Evolutionary conservation across 2,888 invertebrate genomes (phyloP), one percentile per base, ranked within the genome.

Genomic region (Synanthedon tipuliformis): DNA sequence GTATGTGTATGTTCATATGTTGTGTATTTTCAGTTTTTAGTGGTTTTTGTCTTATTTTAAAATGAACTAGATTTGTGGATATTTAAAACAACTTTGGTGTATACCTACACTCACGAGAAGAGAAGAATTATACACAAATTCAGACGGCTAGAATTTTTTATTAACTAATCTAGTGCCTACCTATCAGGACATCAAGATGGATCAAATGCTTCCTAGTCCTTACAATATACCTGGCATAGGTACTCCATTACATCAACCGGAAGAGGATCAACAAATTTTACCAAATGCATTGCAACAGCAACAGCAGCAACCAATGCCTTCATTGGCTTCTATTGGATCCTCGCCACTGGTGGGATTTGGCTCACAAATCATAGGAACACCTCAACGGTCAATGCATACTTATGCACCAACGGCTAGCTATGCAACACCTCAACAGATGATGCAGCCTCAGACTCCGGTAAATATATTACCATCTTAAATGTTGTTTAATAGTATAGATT

Each of bases 371-470:
- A 89, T 92, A 73, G 89, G 91, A 0, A 85, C 90, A 12, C 92
- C 94, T 1, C 93, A 92, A 62, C 91, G 93, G 63, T 90, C 92
- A 54, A 90, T 92, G 79, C 93, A 93, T 63, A 91, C 92, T 40
- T 95, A 94, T 77, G 92, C 93, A 10, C 92, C 94, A 2, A 92
- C 93, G 4, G 92, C 93, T 4, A 90, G 92, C 53, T 94, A 92
- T 77, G 89, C 92, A 2, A 92, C 95, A 0, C 95, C 95, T 2
- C 94, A 95, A 67, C 94, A 93, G 66, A 89, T 95, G 79, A 94
- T 95, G 93, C 95, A 95, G 77, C 94, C 95, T 1, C 95, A 95
- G 78, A 96, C 96, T 54, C 96, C 96, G 59, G 95, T 95, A 89
- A 82, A 79, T 73, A 51, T 50, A 51, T 34, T 34, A 34, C 1